Percentiles rank a stretch among this genome's conserved stretches.
Evolutionary conservation across 2,888 invertebrate species (phyloP).

Genomic region (Metalampra italica): DNA sequence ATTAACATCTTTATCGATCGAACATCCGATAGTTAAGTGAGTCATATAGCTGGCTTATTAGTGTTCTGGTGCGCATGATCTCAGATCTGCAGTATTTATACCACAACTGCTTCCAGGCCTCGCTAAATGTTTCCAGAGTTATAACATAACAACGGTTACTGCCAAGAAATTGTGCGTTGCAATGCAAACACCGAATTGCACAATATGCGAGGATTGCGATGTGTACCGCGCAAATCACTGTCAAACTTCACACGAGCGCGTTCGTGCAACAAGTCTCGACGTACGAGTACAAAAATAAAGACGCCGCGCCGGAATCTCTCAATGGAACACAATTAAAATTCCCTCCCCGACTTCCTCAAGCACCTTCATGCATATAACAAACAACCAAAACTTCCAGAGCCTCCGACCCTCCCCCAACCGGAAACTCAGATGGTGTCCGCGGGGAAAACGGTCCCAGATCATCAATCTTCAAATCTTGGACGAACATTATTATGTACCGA

Average conservation of each 20-base stretch:
- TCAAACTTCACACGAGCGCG: constrained; percentile 28
- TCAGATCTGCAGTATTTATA: constrained; percentile 17
- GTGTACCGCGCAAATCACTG: constrained; percentile 39
- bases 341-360: constrained; percentile 47
- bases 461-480: not conserved
- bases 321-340: constrained; percentile 74
- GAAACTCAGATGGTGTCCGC: not conserved
- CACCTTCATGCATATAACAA: constrained; percentile 45
- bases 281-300: constrained; percentile 63
- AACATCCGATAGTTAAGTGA: not conserved
- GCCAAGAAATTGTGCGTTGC: constrained; percentile 36
- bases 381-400: constrained; percentile 20
- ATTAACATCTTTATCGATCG: constrained; percentile 19
- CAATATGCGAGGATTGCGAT: constrained; percentile 16
- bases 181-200: constrained; percentile 10
- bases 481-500: not conserved
- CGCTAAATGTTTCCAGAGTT: constrained; percentile 18
- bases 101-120: constrained; percentile 20
- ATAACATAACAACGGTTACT: constrained; percentile 37
- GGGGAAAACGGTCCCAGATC: not conserved
- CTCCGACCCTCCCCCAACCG: not conserved
- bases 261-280: constrained; percentile 59
- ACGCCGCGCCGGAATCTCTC: constrained; percentile 56
- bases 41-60: not conserved
- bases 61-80: not conserved